Conservation (phyloP, 2,888 invertebrate genomes). For the Rhorus exstirpatorius region DNA sequence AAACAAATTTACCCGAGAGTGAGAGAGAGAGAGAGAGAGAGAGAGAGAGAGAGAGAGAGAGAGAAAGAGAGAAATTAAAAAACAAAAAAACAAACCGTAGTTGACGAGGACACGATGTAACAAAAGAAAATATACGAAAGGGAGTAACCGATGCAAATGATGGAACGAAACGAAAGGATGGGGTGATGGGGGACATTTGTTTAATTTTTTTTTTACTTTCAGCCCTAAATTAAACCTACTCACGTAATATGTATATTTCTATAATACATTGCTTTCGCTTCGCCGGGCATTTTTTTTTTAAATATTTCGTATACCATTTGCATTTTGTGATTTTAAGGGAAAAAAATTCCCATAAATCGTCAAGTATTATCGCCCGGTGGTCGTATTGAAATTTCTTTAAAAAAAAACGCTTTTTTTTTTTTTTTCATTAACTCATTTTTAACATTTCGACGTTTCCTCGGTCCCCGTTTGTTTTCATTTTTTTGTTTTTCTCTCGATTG, state of each 20-base stretch:
- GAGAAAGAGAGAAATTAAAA: conserved; percentile 65
- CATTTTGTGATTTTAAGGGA: conserved; percentile 44
- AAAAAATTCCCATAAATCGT: conserved; percentile 43
- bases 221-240: conserved; percentile 76
- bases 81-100: conserved; percentile 42
- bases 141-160: conserved; percentile 67
- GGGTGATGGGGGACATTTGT: conserved; percentile 43
- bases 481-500: conserved; percentile 44
- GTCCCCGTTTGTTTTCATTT: conserved; percentile 3
- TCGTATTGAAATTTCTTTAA: conserved; percentile 18
- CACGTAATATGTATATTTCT: conserved; percentile 78
- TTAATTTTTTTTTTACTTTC: conserved; percentile 71
- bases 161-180: conserved; percentile 71
- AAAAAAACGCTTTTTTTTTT: not conserved
- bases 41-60: no score
- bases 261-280: conserved; percentile 74
- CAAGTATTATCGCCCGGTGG: conserved; percentile 44
- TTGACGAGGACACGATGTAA: conserved; percentile 48
- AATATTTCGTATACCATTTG: conserved; percentile 67
- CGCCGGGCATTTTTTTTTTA: conserved; percentile 61
- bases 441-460: conserved; percentile 22
- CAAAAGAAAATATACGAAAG: conserved; percentile 61
- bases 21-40: conserved; percentile 64
- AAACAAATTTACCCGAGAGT: conserved; percentile 60
- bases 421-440: conserved; percentile 20